These are phyloP conservation scores for Semotilus atromaculatus DNA, from an alignment of 2,797 vertebrate species.

Conservation along the genomic window DNA sequence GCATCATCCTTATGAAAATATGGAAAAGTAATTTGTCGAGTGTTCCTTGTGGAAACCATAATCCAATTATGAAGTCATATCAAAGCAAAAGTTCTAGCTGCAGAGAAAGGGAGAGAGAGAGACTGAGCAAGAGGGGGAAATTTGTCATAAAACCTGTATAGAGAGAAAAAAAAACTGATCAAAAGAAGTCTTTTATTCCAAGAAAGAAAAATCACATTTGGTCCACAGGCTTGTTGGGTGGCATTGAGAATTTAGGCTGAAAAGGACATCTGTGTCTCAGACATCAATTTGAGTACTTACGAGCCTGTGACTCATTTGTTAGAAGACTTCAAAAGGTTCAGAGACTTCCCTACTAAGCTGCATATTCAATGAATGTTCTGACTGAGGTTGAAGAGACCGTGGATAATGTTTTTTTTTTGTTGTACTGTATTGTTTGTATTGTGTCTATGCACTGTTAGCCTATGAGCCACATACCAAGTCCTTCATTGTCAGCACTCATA, in stretches of 20 bases:
- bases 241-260: conserved; percentile 49
- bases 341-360: conserved; percentile 9
- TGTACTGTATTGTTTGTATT: conserved; percentile 35
- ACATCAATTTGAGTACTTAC: conserved; percentile 57
- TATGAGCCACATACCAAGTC: not conserved
- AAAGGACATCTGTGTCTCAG: conserved; percentile 57
- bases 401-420: not conserved
- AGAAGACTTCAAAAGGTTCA: conserved; percentile 56
- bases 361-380: conserved; percentile 34
- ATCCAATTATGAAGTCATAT: conserved; percentile 69
- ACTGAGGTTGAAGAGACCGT: conserved; percentile 7
- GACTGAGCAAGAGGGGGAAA: conserved; percentile 27
- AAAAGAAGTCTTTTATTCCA: conserved; percentile 62
- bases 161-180: conserved; percentile 52
- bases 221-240: conserved; percentile 50
- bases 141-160: conserved; percentile 37
- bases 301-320: conserved; percentile 55
- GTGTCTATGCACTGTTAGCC: conserved; percentile 15
- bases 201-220: conserved; percentile 58
- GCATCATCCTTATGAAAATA: conserved; percentile 59
- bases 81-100: conserved; percentile 61
- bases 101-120: conserved; percentile 46
- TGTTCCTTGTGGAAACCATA: conserved; percentile 57
- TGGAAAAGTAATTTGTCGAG: conserved; percentile 65
- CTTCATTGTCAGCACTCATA: conserved; percentile 8